A percentile compares a stretch with the other conserved stretches of the same genome.
phyloP scores from a whole-genome alignment of 2,797 vertebrate genomes.

The Sibirionetta formosa region DNA sequence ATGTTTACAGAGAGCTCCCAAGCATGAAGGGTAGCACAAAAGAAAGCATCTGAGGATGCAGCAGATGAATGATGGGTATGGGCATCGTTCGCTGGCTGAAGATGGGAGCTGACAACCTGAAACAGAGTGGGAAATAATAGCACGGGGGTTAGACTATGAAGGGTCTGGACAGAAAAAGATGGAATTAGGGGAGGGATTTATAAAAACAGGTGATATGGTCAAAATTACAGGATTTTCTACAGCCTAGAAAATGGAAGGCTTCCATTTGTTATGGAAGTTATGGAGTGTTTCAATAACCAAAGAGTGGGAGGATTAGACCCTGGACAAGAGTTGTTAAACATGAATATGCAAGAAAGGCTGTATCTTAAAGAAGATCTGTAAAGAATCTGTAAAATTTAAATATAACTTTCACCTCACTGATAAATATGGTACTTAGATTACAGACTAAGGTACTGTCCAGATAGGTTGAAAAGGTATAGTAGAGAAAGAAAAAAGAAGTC shows the following conservation, averaged over 20 bases:
- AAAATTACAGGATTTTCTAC: neutral
- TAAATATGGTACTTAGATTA: neutral
- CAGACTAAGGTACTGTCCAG: neutral
- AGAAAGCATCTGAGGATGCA: slow-evolving; percentile 18
- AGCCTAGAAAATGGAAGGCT: neutral
- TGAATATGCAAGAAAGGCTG: neutral
- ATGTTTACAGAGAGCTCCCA: slow-evolving; percentile 25
- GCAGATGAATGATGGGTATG: neutral
- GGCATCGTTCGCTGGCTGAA: neutral
- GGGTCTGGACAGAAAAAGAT: neutral
- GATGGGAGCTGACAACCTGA: neutral
- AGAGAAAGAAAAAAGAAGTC: neutral
- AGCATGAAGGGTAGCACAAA: neutral
- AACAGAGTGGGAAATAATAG: neutral
- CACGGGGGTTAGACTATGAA: neutral
- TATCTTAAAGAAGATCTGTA: neutral
- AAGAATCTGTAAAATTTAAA: neutral
- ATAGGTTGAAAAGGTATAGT: neutral
- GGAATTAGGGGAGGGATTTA: neutral
- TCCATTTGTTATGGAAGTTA: neutral
- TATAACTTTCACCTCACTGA: neutral
- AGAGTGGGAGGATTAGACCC: neutral
- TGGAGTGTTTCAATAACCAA: neutral
- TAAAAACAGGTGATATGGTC: neutral
- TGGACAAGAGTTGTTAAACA: neutral